phyloP scores from a whole-genome alignment of 2,888 invertebrate genomes.

The Cephus rjabovi region DNA sequence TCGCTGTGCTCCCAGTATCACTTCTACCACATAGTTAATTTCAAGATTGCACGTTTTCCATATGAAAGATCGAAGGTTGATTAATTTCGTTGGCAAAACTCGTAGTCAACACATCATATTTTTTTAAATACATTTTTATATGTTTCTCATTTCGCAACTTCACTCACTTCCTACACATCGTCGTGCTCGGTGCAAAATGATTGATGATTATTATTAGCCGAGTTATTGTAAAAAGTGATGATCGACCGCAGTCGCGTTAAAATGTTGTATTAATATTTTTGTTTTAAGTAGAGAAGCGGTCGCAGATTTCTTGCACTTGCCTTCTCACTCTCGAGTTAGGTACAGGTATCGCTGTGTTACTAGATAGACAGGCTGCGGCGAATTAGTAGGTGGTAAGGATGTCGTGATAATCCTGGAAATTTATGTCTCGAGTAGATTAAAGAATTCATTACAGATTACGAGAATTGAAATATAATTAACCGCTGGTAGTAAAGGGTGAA shows the following conservation, averaged over 20 bases:
- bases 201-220: neutral
- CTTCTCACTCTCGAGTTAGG: slow-evolving; percentile 1
- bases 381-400: neutral
- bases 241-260: slow-evolving; percentile 9
- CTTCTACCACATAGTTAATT: neutral
- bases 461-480: neutral
- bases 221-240: neutral
- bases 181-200: neutral
- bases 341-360: slow-evolving; percentile 5
- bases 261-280: slow-evolving; percentile 7
- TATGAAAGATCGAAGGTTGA: neutral
- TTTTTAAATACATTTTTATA: slow-evolving; percentile 1
- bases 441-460: neutral
- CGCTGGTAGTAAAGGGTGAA: no score
- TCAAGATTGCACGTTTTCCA: neutral
- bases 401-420: neutral
- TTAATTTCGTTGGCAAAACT: neutral
- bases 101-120: neutral
- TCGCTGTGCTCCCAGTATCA: neutral
- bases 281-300: slow-evolving; percentile 6
- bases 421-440: neutral
- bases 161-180: neutral
- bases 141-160: neutral
- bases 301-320: neutral
- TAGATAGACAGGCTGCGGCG: neutral